A percentile compares a stretch with the other conserved stretches of the same genome.
Conservation (phyloP, 1,140 invertebrate genomes). For the Euschistus heros region DNA sequence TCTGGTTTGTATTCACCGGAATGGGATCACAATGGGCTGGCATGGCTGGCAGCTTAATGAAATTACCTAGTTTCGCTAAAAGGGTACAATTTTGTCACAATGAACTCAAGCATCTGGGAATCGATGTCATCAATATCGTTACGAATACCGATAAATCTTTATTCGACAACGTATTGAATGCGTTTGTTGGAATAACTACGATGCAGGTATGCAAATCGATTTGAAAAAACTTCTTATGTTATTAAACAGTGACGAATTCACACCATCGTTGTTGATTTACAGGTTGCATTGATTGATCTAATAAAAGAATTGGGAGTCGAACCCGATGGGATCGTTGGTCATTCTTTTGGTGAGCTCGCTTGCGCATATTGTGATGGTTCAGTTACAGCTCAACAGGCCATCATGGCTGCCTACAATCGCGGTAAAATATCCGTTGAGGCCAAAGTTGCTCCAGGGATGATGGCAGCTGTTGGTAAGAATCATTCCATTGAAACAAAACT, state of each 20-base stretch:
- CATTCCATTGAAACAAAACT: constrained; percentile 1
- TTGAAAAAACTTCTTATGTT: too few relatives aligned
- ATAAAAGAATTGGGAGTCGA: constrained; percentile 42
- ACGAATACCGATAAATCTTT: constrained; percentile 43
- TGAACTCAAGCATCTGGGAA: constrained; percentile 42
- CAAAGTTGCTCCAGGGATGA: constrained; percentile 37
- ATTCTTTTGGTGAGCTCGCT: constrained; percentile 55
- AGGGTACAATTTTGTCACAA: constrained; percentile 48
- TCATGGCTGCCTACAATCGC: constrained; percentile 51
- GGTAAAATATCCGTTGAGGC: constrained; percentile 48
- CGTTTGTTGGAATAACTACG: constrained; percentile 63
- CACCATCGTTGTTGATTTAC: constrained; percentile 31
- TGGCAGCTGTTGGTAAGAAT: constrained; percentile 42
- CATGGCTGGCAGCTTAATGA: constrained; percentile 50
- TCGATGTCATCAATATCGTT: constrained; percentile 52
- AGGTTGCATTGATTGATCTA: constrained; percentile 53
- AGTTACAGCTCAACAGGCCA: constrained; percentile 51
- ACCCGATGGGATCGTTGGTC: constrained; percentile 56
- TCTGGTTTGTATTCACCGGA: constrained; percentile 65
- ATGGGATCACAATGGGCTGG: constrained; percentile 56
- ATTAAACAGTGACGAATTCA: too few relatives aligned
- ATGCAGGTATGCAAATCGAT: constrained; percentile 36
- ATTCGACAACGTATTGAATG: constrained; percentile 49
- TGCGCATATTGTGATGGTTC: constrained; percentile 63
- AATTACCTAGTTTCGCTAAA: constrained; percentile 50